Conservation (phyloP, 92 coral and sea anemone species). For the Porites divaricata region DNA sequence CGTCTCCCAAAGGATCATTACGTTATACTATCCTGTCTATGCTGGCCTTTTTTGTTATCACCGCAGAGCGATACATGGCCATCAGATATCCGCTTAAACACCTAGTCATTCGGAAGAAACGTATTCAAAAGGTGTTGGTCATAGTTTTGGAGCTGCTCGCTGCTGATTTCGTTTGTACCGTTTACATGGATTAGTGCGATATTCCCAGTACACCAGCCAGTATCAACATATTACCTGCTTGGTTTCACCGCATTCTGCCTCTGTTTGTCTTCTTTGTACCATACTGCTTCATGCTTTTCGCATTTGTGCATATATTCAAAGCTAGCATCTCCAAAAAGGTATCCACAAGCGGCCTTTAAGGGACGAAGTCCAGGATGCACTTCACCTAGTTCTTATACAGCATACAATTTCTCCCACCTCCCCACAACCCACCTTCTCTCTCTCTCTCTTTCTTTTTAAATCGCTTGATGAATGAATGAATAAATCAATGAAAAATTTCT, state of each 20-base stretch:
- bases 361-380: not conserved
- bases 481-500: too few species aligned
- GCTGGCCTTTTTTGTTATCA: not conserved
- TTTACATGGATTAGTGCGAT: slow-evolving; percentile 24
- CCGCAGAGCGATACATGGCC: slow-evolving; percentile 45
- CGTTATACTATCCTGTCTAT: too few species aligned
- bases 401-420: too few species aligned
- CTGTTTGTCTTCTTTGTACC: slow-evolving; percentile 34
- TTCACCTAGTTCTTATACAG: too few species aligned
- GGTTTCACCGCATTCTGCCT: slow-evolving; percentile 29
- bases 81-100: slow-evolving; percentile 43
- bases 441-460: too few species aligned
- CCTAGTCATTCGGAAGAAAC: slow-evolving; percentile 11
- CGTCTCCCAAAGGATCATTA: too few species aligned
- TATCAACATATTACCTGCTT: not conserved
- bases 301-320: slow-evolving; percentile 26
- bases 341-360: not conserved
- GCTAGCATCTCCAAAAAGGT: not conserved
- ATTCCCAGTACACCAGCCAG: slow-evolving; percentile 21
- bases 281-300: slow-evolving; percentile 23
- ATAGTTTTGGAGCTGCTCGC: slow-evolving; percentile 25
- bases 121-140: not conserved
- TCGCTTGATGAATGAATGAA: too few species aligned
- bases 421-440: too few species aligned
- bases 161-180: slow-evolving; percentile 19